A percentile compares a stretch with the other conserved stretches of the same genome.
Conservation (phyloP, 2,797 vertebrate genomes). For the Psittacula echo region DNA sequence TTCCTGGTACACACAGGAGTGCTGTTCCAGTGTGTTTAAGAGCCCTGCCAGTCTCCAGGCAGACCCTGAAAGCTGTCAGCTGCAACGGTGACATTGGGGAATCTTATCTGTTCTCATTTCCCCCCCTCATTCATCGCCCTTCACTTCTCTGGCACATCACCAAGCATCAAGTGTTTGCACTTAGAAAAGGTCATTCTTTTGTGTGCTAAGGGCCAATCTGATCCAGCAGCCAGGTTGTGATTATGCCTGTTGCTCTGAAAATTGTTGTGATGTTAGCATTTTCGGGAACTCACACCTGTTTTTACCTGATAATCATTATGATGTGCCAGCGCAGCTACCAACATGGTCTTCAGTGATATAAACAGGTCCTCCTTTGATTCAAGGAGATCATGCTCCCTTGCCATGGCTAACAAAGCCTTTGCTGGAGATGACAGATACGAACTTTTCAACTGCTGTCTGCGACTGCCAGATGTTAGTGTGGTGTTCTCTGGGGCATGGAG, state of each 20-base stretch:
- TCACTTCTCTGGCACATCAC: not conserved
- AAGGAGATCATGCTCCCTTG: not conserved
- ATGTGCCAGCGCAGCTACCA: not conserved
- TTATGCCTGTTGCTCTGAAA: not conserved
- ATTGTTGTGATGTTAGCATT: not conserved
- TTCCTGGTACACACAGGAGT: not conserved
- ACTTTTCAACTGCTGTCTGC: not conserved
- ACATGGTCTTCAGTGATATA: accelerated
- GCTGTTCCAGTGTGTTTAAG: not conserved
- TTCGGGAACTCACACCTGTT: not conserved
- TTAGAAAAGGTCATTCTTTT: not conserved
- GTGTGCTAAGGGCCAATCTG: not conserved
- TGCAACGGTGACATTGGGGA: not conserved
- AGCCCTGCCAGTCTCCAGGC: not conserved
- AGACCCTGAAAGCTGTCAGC: not conserved
- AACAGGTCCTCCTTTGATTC: not conserved
- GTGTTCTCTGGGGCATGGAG: conserved; percentile 4
- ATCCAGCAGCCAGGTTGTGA: not conserved
- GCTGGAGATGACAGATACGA: not conserved
- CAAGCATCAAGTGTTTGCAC: not conserved
- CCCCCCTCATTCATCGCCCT: accelerated
- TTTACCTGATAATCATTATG: not conserved
- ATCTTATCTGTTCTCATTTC: not conserved
- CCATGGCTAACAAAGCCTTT: not conserved
- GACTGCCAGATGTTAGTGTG: conserved; percentile 8